phyloP scores from a whole-genome alignment of 35 echinoderm and acorn worm species.

The Anneissia japonica region DNA sequence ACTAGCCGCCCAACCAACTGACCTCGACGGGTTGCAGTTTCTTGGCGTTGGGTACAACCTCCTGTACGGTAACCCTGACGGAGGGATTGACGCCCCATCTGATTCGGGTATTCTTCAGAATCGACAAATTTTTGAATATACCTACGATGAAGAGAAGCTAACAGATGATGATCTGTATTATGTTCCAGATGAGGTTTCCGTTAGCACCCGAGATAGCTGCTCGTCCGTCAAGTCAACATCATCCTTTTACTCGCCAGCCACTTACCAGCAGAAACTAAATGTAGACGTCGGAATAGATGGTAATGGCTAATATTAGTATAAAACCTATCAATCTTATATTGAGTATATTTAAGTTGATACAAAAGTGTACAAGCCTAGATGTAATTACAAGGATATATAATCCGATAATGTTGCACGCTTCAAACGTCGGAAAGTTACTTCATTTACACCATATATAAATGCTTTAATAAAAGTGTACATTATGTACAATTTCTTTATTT shows the following conservation, averaged over 20 bases:
- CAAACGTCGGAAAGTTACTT: too few species aligned
- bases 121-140: slow-evolving; percentile 1
- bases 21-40: not conserved
- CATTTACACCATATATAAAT: too few species aligned
- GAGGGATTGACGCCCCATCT: not conserved
- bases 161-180: not conserved
- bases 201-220: not conserved
- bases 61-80: slow-evolving; percentile 4
- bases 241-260: not conserved
- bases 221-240: not conserved
- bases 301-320: not conserved
- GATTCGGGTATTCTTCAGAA: not conserved
- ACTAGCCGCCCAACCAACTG: not conserved
- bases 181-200: not conserved
- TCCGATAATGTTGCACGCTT: too few species aligned
- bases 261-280: not conserved
- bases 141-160: slow-evolving; percentile 8
- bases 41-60: slow-evolving; percentile 13
- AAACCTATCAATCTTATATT: too few species aligned
- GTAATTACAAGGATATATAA: too few species aligned
- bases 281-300: not conserved
- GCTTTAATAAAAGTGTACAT: too few species aligned
- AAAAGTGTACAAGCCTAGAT: too few species aligned
- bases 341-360: too few species aligned
- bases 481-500: too few species aligned